phyloP scores from a whole-genome alignment of 2,888 invertebrate genomes.

The Odiellus spinosus region DNA sequence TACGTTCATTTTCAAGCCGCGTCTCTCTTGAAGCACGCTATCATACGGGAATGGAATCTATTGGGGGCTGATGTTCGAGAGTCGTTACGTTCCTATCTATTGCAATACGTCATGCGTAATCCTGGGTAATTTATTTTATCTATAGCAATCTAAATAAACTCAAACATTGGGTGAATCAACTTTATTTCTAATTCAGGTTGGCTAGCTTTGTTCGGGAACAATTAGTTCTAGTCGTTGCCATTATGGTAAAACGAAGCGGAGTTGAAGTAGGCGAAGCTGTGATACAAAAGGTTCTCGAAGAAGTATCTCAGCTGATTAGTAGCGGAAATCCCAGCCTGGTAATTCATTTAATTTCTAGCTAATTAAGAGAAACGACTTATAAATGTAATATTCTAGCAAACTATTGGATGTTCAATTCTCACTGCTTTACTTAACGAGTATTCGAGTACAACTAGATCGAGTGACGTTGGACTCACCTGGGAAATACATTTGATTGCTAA shows the following conservation, averaged over 20 bases:
- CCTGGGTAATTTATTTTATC: too few relatives aligned
- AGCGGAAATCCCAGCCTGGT: conserved; percentile 48
- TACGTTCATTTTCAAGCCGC: conserved; percentile 79
- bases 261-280: conserved; percentile 55
- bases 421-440: conserved; percentile 73
- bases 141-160: conserved; percentile 11
- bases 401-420: conserved; percentile 67
- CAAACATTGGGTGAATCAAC: too few relatives aligned
- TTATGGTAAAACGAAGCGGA: conserved; percentile 69
- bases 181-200: too few relatives aligned
- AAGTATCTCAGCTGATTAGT: conserved; percentile 58
- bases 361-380: too few relatives aligned
- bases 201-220: conserved; percentile 58
- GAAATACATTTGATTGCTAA: conserved; percentile 71
- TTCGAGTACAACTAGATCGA: conserved; percentile 64
- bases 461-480: conserved; percentile 74
- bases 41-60: conserved; percentile 67
- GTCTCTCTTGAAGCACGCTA: conserved; percentile 57
- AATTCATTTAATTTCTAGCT: conserved; percentile 18
- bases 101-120: conserved; percentile 55
- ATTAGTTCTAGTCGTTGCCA: conserved; percentile 51
- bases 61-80: conserved; percentile 45
- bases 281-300: conserved; percentile 47
- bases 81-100: conserved; percentile 55
- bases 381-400: conserved; percentile 39